A percentile compares a stretch with the other conserved stretches of the same genome.
phyloP scores from a whole-genome alignment of 2,888 invertebrate genomes.

The Macrophya annulata region DNA sequence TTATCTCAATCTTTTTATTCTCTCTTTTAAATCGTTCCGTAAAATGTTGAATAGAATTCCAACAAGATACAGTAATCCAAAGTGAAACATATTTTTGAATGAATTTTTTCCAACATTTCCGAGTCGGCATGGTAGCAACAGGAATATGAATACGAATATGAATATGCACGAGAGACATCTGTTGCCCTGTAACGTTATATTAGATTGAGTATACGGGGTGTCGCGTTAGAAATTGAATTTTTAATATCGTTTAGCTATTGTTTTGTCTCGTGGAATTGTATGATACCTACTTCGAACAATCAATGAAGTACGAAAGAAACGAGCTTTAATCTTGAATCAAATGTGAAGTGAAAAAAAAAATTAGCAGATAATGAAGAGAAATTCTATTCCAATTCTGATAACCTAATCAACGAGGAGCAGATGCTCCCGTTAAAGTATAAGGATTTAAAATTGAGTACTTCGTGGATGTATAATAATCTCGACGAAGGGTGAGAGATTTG shows the following conservation, averaged over 20 bases:
- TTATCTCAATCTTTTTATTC: neutral
- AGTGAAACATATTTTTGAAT: conserved; percentile 35
- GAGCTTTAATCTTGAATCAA: neutral
- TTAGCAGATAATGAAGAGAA: neutral
- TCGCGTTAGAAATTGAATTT: neutral
- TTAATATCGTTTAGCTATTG: neutral
- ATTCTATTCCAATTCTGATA: neutral
- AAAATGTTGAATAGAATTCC: neutral
- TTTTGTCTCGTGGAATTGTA: neutral
- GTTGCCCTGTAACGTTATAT: conserved; percentile 66
- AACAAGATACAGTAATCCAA: neutral
- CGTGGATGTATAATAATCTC: conserved; percentile 19
- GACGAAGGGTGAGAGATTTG: neutral
- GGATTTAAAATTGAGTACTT: conserved; percentile 37
- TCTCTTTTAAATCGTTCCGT: neutral
- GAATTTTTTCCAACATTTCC: conserved; percentile 29
- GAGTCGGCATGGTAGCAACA: conserved; percentile 13
- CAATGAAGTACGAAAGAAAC: neutral
- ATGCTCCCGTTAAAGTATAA: neutral
- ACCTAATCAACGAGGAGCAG: conserved; percentile 48
- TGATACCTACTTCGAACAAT: neutral
- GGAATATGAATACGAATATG: conserved; percentile 62
- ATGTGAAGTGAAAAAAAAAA: neutral
- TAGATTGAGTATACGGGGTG: conserved; percentile 39
- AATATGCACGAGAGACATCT: conserved; percentile 75